phyloP scores from a whole-genome alignment of 2,888 invertebrate genomes.

The Lampropteryx suffumata region DNA sequence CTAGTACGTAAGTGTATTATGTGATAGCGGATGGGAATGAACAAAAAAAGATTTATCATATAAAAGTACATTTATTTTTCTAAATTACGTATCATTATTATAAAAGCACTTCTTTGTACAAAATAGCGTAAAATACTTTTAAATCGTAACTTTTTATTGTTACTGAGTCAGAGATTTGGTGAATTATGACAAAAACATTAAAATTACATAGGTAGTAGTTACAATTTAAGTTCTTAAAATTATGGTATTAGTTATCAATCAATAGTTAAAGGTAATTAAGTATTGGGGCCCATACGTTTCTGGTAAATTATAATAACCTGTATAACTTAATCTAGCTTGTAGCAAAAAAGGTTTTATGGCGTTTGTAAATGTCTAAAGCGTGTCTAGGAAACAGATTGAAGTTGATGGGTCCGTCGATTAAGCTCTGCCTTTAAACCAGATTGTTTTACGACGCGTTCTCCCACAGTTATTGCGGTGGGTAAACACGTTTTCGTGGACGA shows the following conservation, averaged over 20 bases:
- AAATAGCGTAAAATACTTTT: slow-evolving; percentile 33
- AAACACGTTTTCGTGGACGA: slow-evolving; percentile 4
- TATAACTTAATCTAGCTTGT: no score
- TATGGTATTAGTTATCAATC: neutral
- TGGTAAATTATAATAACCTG: neutral
- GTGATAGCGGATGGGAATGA: neutral
- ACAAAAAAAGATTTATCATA: slow-evolving; percentile 47
- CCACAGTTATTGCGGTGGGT: neutral
- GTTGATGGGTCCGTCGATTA: no score
- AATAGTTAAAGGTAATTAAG: neutral
- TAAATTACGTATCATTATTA: slow-evolving; percentile 62
- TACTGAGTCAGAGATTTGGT: neutral
- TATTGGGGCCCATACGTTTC: neutral
- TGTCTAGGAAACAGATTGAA: no score
- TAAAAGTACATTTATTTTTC: slow-evolving; percentile 58
- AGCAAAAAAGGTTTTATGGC: no score
- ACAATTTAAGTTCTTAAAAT: slow-evolving; percentile 1
- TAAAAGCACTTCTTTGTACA: slow-evolving; percentile 62
- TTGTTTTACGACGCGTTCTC: neutral
- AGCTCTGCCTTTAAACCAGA: neutral
- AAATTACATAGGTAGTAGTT: neutral
- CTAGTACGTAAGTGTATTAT: no score
- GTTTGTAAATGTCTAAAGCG: no score
- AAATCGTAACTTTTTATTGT: slow-evolving; percentile 3
- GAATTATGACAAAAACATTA: neutral